Base-by-base conservation (phyloP, 2,888 invertebrate species). In the Hirtodrosophila confusa region DNA sequence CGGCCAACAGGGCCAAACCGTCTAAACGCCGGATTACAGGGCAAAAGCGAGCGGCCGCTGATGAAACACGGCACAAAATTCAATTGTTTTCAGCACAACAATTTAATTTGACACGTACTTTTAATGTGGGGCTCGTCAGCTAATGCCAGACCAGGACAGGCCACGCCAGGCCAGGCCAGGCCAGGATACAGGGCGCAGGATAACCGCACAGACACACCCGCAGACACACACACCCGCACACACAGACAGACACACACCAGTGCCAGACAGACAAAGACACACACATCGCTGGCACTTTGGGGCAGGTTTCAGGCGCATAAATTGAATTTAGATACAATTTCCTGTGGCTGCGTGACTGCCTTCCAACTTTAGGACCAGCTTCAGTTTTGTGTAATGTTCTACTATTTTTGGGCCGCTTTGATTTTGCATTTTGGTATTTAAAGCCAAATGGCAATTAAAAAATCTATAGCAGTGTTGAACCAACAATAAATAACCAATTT, bases 301-400 rank as follows among this genome's bases (percentile, higher is more conserved):
- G 60, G 54, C 75, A 57, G 75, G 64, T 64, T 60, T 69, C 55
- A 35, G 40, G 60, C 64, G 62, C 87, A 86, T 84, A 82, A 82
- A 82, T 82, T 82, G 85, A 82, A 82, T 82, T 82, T 86, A 88
- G 88, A 82, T 82, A 82, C 82, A 88, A 88, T 82, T 88, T 88
- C 82, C 88, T 77, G 82, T 84, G 69, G 48, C 77, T 80, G 88
- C 87, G 88, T 82, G 85, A 69, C 86, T 86, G 77, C 53, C 73
- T 51, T 60, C 47, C 51, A 40, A 17, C 24, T 7, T 31, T 31
- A 31, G 31, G 7, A 31, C n/a, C 37, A 12, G 35, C 47, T 60
- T 40, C 39, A 40, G 11, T 35, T 55, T n/a, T 7, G 31, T 7
- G 12, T 39, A 44, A n/a, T 40, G 53, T 49, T 48, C 23, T 2